Conservation (phyloP, 2,113 vertebrate genomes). For the Oryzias curvinotus region DNA sequence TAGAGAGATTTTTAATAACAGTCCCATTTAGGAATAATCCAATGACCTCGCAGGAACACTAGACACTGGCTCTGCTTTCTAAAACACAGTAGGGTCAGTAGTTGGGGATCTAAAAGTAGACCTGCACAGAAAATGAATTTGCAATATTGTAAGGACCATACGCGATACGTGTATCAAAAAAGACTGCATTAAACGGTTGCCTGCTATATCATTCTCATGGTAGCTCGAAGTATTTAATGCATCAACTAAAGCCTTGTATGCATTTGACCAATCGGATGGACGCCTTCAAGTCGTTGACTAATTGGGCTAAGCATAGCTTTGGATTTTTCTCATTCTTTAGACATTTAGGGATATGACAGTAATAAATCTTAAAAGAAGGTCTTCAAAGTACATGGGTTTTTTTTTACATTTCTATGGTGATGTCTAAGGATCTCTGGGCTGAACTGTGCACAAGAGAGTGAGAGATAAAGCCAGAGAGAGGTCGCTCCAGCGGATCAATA, state of each 20-base stretch:
- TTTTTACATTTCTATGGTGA: background rate
- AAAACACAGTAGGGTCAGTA: slow-evolving; percentile 77
- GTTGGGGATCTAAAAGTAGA: slow-evolving; percentile 86
- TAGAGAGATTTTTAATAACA: slow-evolving; percentile 5
- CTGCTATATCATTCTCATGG: too few species aligned
- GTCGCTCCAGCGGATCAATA: slow-evolving; percentile 51
- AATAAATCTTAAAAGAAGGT: background rate
- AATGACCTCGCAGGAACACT: slow-evolving; percentile 56
- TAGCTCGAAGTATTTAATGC: too few species aligned
- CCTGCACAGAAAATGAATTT: slow-evolving; percentile 68
- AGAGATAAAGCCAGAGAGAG: slow-evolving; percentile 19
- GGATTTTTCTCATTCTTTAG: too few species aligned
- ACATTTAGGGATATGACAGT: background rate
- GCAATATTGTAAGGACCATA: too few species aligned
- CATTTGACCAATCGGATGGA: too few species aligned
- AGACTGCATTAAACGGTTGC: too few species aligned
- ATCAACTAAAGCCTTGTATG: too few species aligned
- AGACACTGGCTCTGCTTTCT: slow-evolving; percentile 43
- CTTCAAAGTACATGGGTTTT: background rate
- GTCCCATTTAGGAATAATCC: slow-evolving; percentile 41
- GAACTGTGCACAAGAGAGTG: background rate
- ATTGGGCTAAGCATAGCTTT: too few species aligned
- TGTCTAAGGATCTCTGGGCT: background rate
- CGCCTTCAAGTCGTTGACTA: too few species aligned
- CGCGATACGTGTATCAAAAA: too few species aligned